Evolutionary conservation across 2,113 vertebrate genomes (phyloP).

Genomic region (Oryzias celebensis): DNA sequence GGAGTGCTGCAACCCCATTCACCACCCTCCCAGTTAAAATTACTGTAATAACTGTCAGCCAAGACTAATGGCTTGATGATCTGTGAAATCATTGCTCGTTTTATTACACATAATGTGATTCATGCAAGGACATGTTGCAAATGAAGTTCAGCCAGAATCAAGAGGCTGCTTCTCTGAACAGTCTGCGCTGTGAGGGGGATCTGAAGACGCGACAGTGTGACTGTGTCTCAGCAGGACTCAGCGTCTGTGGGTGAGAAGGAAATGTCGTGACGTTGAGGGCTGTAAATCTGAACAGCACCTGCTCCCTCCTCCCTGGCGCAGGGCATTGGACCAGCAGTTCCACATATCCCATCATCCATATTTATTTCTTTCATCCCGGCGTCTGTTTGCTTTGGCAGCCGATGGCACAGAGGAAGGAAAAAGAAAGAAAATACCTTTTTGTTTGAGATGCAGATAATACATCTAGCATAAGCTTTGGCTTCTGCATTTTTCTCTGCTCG

Average conservation of each 20-base stretch:
- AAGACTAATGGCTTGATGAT: slow-evolving; percentile 48
- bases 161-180: slow-evolving; percentile 24
- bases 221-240: slow-evolving; percentile 39
- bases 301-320: slow-evolving; percentile 62
- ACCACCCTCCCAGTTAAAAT: slow-evolving; percentile 30
- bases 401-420: slow-evolving; percentile 48
- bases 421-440: slow-evolving; percentile 48
- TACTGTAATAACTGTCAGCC: slow-evolving; percentile 44
- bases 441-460: slow-evolving; percentile 40
- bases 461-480: slow-evolving; percentile 50
- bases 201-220: slow-evolving; percentile 17
- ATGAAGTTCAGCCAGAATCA: slow-evolving; percentile 20
- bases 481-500: slow-evolving; percentile 43
- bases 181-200: slow-evolving; percentile 7
- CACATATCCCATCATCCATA: slow-evolving; percentile 74
- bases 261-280: slow-evolving; percentile 25
- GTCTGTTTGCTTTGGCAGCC: slow-evolving; percentile 78
- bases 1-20: slow-evolving; percentile 3
- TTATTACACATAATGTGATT: slow-evolving; percentile 49
- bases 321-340: slow-evolving; percentile 74
- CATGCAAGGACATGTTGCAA: slow-evolving; percentile 41
- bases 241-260: slow-evolving; percentile 36
- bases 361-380: slow-evolving; percentile 76
- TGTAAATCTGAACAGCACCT: slow-evolving; percentile 76
- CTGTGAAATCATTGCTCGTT: slow-evolving; percentile 45